These are phyloP conservation scores for Nibea albiflora DNA, from an alignment of 2,113 vertebrate genomes.

Conservation along the genomic window DNA sequence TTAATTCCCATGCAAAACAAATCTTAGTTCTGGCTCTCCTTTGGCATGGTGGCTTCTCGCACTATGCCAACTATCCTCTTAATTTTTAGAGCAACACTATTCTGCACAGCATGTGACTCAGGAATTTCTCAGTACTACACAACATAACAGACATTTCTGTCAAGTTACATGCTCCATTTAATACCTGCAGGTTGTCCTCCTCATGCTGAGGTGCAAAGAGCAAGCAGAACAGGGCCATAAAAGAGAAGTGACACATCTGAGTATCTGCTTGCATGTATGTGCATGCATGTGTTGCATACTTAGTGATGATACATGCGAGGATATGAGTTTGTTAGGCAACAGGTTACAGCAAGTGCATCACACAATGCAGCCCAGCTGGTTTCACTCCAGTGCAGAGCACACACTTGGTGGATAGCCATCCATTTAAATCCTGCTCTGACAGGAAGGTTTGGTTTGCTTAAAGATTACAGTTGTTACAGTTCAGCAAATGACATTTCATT, in stretches of 20 bases:
- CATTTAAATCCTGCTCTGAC: slow-evolving; percentile 9
- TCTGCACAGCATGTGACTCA: slow-evolving; percentile 50
- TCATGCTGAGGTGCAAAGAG: neutral
- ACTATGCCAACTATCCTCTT: neutral
- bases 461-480: neutral
- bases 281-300: neutral
- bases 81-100: slow-evolving; percentile 2
- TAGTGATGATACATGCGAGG: neutral
- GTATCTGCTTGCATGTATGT: neutral
- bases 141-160: slow-evolving; percentile 68
- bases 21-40: neutral
- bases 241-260: neutral
- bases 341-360: slow-evolving; percentile 42
- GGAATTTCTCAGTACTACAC: slow-evolving; percentile 74
- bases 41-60: neutral
- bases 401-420: neutral
- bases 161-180: slow-evolving; percentile 33
- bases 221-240: neutral
- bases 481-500: neutral
- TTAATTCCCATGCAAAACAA: neutral
- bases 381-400: slow-evolving; percentile 2
- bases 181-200: neutral
- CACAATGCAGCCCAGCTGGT: slow-evolving; percentile 63
- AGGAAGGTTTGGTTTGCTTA: slow-evolving; percentile 20
- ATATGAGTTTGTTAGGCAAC: neutral